Evolutionary conservation across 2,888 invertebrate species (phyloP), one percentile per base, ranked within the genome.

Genomic region (Isotomurus palustris): DNA sequence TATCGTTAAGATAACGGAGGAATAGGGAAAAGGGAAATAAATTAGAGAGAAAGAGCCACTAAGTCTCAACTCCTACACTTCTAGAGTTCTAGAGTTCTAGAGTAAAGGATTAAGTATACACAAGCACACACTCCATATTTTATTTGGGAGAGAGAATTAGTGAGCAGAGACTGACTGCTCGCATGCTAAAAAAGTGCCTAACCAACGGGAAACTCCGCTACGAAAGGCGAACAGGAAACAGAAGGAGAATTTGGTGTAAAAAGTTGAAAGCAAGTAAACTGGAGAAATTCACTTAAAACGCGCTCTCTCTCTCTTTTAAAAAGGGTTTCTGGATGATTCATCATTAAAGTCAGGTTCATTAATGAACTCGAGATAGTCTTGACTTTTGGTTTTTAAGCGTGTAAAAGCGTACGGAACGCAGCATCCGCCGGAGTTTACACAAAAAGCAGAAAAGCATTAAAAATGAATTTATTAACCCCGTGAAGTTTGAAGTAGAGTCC

Each of bases 401-500:
- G 32, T 32, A 38, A 5, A 38, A 38, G 38, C 38, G 14, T 8
- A 38, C 38, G 4, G 5, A 5, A 38, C 19, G 38, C 5, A 38
- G n/a, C 19, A 17, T 38, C 17, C 14, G 19, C 5, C 19, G 19
- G 14, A 38, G 38, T 8, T 19, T 19, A 38, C 38, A 8, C 14
- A 32, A 10, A 32, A 32, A 32, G 14, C 8, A 32, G 32, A 32
- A 32, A 32, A 32, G 8, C 32, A 32, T 10, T 32, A 14, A 32
- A 32, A 10, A 10, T n/a, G n/a, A n/a, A n/a, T n/a, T n/a, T 75
- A 76, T 78, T 84, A 73, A 88, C 87, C 74, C 82, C 83, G 74
- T 91, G 91, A 68, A 91, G 80, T 78, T 91, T 91, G 79, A 81
- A 91, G 74, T 89, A 89, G 43, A 91, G 82, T 21, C 91, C 91